Percentiles rank a stretch among this genome's conserved stretches.
These are phyloP conservation scores for Drosophila ambigua DNA, from an alignment of 1,140 invertebrate genomes.

Conservation along the genomic window DNA sequence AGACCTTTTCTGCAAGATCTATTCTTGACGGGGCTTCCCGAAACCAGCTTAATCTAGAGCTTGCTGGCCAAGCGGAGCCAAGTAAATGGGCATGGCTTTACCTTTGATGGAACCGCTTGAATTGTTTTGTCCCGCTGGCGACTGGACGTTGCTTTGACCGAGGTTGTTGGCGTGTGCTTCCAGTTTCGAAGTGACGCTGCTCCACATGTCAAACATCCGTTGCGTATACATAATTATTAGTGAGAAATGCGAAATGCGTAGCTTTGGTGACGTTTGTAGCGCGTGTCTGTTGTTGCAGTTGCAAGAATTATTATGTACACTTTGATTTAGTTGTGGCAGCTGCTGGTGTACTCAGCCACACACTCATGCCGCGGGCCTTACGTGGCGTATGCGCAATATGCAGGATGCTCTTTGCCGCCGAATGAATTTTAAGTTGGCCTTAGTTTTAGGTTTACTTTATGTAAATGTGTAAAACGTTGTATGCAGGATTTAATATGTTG, in stretches of 20 bases:
- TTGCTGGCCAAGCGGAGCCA: no score
- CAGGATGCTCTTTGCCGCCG: constrained; percentile 22
- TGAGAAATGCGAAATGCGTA: constrained; percentile 59
- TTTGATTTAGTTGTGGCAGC: constrained; percentile 27
- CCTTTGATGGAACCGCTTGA: constrained; percentile 94
- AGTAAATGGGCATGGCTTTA: constrained; percentile 83
- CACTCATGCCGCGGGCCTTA: constrained; percentile 26
- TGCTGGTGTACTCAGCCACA: constrained; percentile 18
- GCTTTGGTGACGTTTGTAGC: constrained; percentile 54
- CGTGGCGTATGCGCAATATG: constrained; percentile 45
- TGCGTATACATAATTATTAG: constrained; percentile 85
- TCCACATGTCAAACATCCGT: constrained; percentile 95
- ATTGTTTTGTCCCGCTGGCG: constrained; percentile 85
- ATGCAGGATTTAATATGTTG: constrained; percentile 32
- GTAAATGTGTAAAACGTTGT: constrained; percentile 58
- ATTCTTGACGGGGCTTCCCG: no score
- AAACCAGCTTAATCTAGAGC: background rate
- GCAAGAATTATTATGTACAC: constrained; percentile 15
- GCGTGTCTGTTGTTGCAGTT: constrained; percentile 12
- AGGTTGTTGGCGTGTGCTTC: constrained; percentile 88
- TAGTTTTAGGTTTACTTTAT: constrained; percentile 27
- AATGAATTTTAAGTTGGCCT: constrained; percentile 29
- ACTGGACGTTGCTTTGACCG: constrained; percentile 85
- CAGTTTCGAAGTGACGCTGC: constrained; percentile 91
- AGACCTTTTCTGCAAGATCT: no score